These are phyloP conservation scores for Leucania comma DNA, from an alignment of 2,888 invertebrate genomes.

Conservation along the genomic window DNA sequence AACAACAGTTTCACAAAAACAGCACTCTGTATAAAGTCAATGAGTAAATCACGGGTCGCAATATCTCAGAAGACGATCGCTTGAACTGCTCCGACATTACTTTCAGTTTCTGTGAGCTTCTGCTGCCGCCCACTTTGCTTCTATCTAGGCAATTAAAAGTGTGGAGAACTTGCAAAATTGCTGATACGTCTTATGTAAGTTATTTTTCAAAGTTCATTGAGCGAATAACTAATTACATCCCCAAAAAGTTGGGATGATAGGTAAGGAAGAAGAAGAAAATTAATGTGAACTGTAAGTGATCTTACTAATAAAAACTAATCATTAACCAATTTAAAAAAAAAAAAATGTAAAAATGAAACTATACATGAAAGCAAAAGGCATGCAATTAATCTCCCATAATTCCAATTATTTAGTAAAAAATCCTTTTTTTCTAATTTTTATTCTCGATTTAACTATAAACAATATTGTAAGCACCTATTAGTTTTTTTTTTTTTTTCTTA, in stretches of 20 bases:
- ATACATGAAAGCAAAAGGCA: too few relatives aligned
- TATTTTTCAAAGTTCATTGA: background rate
- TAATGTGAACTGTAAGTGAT: background rate
- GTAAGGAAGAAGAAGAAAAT: background rate
- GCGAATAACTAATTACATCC: background rate
- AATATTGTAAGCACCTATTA: too few relatives aligned
- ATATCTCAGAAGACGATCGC: conserved; percentile 53
- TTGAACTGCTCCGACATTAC: conserved; percentile 32
- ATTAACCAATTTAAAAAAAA: too few relatives aligned
- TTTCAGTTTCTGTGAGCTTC: conserved; percentile 52
- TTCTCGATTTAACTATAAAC: too few relatives aligned
- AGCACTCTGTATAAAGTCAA: conserved; percentile 59
- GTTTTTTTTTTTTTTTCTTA: too few relatives aligned
- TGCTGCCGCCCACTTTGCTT: conserved; percentile 12
- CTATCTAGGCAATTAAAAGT: conserved; percentile 10
- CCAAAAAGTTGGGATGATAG: too few relatives aligned
- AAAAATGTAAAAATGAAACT: too few relatives aligned
- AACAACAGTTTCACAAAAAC: background rate
- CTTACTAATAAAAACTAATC: too few relatives aligned
- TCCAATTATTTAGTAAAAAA: too few relatives aligned
- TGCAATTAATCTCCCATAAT: too few relatives aligned
- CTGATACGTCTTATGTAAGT: too few relatives aligned
- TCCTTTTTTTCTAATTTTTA: too few relatives aligned
- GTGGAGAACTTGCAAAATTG: background rate
- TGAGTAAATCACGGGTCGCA: conserved; percentile 56